Conservation (phyloP, 2,113 vertebrate genomes). For the Lophochroa leadbeateri region DNA sequence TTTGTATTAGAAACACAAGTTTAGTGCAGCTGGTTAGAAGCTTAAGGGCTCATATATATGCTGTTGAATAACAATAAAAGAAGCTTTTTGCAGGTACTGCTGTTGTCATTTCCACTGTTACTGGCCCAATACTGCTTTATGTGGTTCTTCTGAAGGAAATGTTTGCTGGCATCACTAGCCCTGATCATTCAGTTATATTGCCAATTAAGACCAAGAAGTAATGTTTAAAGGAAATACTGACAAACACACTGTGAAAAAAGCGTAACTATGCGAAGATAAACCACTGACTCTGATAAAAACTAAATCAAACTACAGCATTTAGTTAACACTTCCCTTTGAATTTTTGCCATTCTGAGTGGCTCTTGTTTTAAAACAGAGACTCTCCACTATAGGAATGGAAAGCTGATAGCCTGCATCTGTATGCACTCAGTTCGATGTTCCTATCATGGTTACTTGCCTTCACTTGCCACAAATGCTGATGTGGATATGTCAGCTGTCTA, state of each 20-base stretch:
- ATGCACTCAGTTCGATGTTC: neutral
- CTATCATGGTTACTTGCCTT: neutral
- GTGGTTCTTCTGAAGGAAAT: neutral
- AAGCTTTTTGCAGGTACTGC: neutral
- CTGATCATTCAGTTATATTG: neutral
- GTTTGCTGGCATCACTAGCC: neutral
- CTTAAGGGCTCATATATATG: neutral
- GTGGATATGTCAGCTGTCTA: neutral
- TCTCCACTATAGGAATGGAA: neutral
- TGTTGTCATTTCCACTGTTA: neutral
- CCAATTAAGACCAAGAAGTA: neutral
- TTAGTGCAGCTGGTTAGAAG: neutral
- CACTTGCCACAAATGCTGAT: neutral
- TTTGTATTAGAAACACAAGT: neutral
- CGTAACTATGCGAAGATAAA: neutral
- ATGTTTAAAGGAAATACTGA: neutral
- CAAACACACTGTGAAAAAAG: neutral
- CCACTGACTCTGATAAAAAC: neutral
- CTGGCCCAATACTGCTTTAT: neutral
- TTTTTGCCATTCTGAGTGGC: neutral
- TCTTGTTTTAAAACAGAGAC: neutral
- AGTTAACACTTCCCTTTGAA: neutral
- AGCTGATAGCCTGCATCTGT: neutral
- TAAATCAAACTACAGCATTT: neutral
- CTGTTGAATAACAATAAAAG: neutral